Evolutionary conservation across 2,797 vertebrate species (phyloP).

Genomic region (Neostethus bicornis): DNA sequence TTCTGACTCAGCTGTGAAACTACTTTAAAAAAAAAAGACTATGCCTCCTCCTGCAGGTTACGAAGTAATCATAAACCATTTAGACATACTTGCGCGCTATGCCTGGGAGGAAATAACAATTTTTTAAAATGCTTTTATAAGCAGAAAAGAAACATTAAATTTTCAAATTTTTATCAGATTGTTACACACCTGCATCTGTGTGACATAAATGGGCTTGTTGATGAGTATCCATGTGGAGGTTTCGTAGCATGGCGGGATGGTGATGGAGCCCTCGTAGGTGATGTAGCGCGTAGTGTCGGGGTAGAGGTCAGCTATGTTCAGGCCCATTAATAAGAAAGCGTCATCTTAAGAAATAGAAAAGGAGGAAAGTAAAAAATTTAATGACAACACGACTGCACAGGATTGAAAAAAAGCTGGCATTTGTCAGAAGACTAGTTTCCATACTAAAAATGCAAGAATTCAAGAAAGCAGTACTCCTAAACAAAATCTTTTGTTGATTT

Average conservation of each 20-base stretch:
- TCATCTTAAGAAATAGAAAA: constrained; percentile 81
- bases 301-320: constrained; percentile 94
- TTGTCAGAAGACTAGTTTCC: too few species aligned
- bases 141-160: not conserved
- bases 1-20: constrained; percentile 1
- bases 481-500: too few species aligned
- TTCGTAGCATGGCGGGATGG: constrained; percentile 94
- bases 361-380: not conserved
- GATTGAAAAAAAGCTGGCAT: too few species aligned
- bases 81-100: constrained; percentile 19
- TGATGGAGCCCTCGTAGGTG: constrained; percentile 97
- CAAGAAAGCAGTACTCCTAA: too few species aligned
- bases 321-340: constrained; percentile 92
- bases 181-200: constrained; percentile 91
- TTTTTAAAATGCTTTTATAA: constrained; percentile 11
- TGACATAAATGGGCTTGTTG: constrained; percentile 97
- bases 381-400: too few species aligned
- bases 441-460: too few species aligned
- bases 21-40: constrained; percentile 6
- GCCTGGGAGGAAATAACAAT: constrained; percentile 10
- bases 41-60: constrained; percentile 18
- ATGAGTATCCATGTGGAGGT: constrained; percentile 97
- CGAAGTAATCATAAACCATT: constrained; percentile 34
- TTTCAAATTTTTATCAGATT: not conserved
- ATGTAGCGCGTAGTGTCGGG: constrained; percentile 96